These are phyloP conservation scores for Xenopus tropicalis DNA, from an alignment of 2,113 vertebrate species.

Conservation along the genomic window UCB_Xtro_10.0 CM004452.2:37346001-37346500, in stretches of 20 bases:
- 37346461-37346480: too few species aligned
- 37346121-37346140: conserved; percentile 26
- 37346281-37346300: background rate
- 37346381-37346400: too few species aligned
- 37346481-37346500: too few species aligned
- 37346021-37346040: too few species aligned
- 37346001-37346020: too few species aligned
- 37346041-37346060: too few species aligned
- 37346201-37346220: conserved; percentile 7
- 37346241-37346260: conserved; percentile 3
- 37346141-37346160: conserved; percentile 3
- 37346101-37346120: background rate
- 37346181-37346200: conserved; percentile 26
- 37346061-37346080: too few species aligned
- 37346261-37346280: conserved; percentile 8
- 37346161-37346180: conserved; percentile 22
- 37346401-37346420: too few species aligned
- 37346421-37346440: too few species aligned
- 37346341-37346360: too few species aligned
- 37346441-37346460: too few species aligned
- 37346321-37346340: background rate
- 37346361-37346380: too few species aligned
- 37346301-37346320: background rate
- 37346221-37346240: background rate
- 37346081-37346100: background rate